phyloP scores from a whole-genome alignment of 2,888 invertebrate species.

The Schizotus pectinicornis region DNA sequence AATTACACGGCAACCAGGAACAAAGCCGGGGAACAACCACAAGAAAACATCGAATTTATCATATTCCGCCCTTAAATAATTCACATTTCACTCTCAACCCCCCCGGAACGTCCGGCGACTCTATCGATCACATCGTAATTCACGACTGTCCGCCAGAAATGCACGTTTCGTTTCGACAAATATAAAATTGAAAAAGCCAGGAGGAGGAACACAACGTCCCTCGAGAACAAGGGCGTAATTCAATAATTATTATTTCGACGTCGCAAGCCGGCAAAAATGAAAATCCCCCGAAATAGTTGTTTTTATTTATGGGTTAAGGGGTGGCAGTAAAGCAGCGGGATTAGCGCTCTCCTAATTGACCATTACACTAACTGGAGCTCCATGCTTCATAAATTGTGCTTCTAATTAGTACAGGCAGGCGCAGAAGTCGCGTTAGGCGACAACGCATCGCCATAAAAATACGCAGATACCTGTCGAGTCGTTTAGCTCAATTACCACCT shows the following conservation, averaged over 20 bases:
- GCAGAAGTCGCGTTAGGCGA: slow-evolving; percentile 19
- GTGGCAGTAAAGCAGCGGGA: slow-evolving; percentile 34
- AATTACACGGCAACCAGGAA: slow-evolving; percentile 12
- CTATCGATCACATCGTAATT: slow-evolving; percentile 52
- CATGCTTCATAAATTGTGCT: slow-evolving; percentile 48
- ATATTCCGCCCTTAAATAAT: slow-evolving; percentile 44
- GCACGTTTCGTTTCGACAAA: slow-evolving; percentile 47
- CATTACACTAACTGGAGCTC: slow-evolving; percentile 43
- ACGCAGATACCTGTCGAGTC: slow-evolving; percentile 2
- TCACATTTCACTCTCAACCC: slow-evolving; percentile 39
- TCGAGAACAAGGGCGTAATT: slow-evolving; percentile 50
- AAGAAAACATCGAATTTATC: slow-evolving; percentile 39
- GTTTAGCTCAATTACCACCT: slow-evolving; percentile 31
- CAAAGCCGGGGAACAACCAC: slow-evolving; percentile 5
- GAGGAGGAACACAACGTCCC: slow-evolving; percentile 50
- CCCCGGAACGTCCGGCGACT: slow-evolving; percentile 34
- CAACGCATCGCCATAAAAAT: slow-evolving; percentile 11
- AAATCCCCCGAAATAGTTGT: no score
- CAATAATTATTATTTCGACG: slow-evolving; percentile 46
- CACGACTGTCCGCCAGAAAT: slow-evolving; percentile 44
- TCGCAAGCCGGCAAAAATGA: background rate
- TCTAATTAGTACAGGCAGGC: slow-evolving; percentile 40
- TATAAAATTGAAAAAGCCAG: slow-evolving; percentile 55
- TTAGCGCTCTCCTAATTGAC: slow-evolving; percentile 47
- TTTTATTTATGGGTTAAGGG: slow-evolving; percentile 22